phyloP scores from a whole-genome alignment of 1,140 invertebrate species.

The Saccostrea cuccullata region DNA sequence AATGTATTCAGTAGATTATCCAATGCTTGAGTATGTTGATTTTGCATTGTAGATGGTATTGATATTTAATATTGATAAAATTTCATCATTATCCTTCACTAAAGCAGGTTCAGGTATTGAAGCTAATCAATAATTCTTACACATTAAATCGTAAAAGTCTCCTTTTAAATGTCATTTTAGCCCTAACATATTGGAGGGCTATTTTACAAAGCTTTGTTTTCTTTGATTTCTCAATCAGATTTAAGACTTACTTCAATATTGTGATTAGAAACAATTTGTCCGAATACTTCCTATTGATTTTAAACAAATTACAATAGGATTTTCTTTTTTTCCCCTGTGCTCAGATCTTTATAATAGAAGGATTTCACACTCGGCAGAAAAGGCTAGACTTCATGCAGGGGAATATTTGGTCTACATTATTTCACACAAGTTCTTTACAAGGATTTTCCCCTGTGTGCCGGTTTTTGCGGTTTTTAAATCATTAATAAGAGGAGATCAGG shows the following conservation, averaged over 20 bases:
- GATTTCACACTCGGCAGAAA: not conserved
- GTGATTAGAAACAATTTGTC: conserved; percentile 28
- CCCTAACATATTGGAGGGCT: not conserved
- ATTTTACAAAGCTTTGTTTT: not conserved
- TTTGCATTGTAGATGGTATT: not conserved
- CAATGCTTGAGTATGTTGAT: not conserved
- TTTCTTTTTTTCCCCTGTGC: not conserved
- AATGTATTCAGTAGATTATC: not conserved
- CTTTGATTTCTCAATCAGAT: conserved; percentile 21
- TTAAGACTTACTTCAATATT: conserved; percentile 5
- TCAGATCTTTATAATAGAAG: not conserved
- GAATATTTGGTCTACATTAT: not conserved
- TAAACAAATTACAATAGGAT: conserved; percentile 29
- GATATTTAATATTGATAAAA: conserved; percentile 25
- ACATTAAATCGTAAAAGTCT: not conserved
- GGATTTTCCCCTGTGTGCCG: not conserved
- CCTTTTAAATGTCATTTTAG: conserved; percentile 25
- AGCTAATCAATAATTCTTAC: conserved; percentile 22
- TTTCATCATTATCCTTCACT: conserved; percentile 11
- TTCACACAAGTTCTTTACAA: not conserved
- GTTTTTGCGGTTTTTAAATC: not conserved
- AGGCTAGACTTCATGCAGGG: not conserved
- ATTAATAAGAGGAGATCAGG: not conserved
- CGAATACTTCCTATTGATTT: conserved; percentile 33
- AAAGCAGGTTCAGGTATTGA: not conserved